Percentiles rank a stretch among this genome's conserved stretches.
These are phyloP conservation scores for Argyra leucocephala DNA, from an alignment of 2,888 invertebrate species.

Conservation along the genomic window DNA sequence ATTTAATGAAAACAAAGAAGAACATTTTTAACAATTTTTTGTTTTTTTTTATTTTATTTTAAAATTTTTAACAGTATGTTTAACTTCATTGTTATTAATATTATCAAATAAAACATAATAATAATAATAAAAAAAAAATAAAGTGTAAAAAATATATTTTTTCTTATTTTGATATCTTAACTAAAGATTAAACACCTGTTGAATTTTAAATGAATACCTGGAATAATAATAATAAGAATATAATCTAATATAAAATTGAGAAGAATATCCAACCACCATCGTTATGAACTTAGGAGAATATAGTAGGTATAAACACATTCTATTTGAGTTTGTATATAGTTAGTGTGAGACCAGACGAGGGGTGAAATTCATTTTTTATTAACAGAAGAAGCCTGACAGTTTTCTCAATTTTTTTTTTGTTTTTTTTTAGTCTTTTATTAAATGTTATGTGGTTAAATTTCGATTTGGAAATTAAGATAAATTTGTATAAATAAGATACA, in stretches of 20 bases:
- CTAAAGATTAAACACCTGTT: slow-evolving; percentile 25
- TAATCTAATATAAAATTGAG: too few relatives aligned
- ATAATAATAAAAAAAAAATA: neutral
- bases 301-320: too few relatives aligned
- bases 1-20: neutral
- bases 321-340: too few relatives aligned
- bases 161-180: slow-evolving; percentile 25
- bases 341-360: too few relatives aligned
- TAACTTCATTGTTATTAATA: slow-evolving; percentile 2
- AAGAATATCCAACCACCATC: neutral
- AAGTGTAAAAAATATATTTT: slow-evolving; percentile 18
- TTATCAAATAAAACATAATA: neutral
- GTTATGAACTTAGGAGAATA: too few relatives aligned
- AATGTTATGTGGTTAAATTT: neutral
- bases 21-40: neutral
- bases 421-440: too few relatives aligned
- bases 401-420: too few relatives aligned
- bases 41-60: too few relatives aligned
- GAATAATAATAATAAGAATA: slow-evolving; percentile 18
- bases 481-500: slow-evolving; percentile 7
- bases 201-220: slow-evolving; percentile 24
- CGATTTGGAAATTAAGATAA: neutral
- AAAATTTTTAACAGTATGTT: neutral
- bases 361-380: too few relatives aligned
- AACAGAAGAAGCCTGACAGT: too few relatives aligned